Conservation (phyloP, 1,140 invertebrate genomes). For the Macrostomum lignano region DNA sequence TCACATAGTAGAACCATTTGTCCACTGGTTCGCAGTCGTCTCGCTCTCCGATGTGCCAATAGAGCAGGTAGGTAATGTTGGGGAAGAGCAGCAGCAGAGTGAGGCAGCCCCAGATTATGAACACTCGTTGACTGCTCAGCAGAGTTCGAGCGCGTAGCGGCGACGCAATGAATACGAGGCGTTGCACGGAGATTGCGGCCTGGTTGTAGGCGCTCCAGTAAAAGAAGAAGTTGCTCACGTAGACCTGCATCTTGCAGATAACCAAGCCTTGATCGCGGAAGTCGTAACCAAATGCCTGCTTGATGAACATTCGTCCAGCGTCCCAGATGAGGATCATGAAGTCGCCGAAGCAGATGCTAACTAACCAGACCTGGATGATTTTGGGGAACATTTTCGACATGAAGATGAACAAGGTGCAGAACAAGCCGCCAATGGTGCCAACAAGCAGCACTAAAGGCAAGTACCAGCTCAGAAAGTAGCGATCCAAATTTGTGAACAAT, state of each 20-base stretch:
- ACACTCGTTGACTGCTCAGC: neutral
- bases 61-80: neutral
- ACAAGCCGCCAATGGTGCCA: neutral
- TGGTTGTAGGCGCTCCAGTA: slow-evolving; percentile 1
- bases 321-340: slow-evolving; percentile 1
- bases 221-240: neutral
- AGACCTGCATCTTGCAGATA: neutral
- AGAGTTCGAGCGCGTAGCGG: neutral
- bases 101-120: neutral
- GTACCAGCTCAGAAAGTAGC: slow-evolving; percentile 3
- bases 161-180: neutral
- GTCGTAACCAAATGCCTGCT: neutral
- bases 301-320: neutral
- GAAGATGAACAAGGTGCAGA: neutral
- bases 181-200: neutral
- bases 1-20: neutral
- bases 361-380: slow-evolving; percentile 1
- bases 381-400: slow-evolving; percentile 1
- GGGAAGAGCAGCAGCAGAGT: neutral
- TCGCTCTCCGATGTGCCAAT: neutral
- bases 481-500: too few relatives aligned
- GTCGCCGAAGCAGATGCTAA: slow-evolving; percentile 1
- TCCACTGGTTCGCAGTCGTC: neutral
- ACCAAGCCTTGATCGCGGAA: neutral
- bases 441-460: neutral